Conservation (phyloP, 2,797 vertebrate species). For the Pipistrellus pygmaeus region DNA sequence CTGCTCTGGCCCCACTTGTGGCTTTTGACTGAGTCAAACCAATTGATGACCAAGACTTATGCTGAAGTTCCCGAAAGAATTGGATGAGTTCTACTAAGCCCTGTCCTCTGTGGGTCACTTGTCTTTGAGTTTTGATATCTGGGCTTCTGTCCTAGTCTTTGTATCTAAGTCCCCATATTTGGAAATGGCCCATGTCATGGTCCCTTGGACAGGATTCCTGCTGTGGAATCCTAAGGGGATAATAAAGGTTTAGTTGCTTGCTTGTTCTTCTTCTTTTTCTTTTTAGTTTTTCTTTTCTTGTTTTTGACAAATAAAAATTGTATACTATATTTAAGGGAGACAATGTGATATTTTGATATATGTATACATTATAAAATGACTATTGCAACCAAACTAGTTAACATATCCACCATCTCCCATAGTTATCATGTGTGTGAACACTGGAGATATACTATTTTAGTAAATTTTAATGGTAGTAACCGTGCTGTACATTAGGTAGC, state of each 20-base stretch:
- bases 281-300: not conserved
- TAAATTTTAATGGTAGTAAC: not conserved
- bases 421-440: not conserved
- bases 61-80: not conserved
- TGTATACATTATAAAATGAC: not conserved
- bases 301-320: slow-evolving; percentile 6
- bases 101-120: not conserved
- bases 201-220: not conserved
- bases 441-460: not conserved
- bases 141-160: not conserved
- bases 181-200: not conserved
- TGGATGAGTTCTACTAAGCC: not conserved
- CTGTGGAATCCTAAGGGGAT: not conserved
- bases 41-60: not conserved
- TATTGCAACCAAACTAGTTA: not conserved
- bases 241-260: not conserved
- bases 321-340: not conserved
- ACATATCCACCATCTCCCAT: not conserved
- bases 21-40: not conserved
- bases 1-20: not conserved
- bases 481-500: not conserved
- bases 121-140: not conserved
- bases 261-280: not conserved
- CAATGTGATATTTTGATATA: not conserved
- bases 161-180: not conserved